phyloP scores from a whole-genome alignment of 2,888 invertebrate species.

The Lutraria lutraria region DNA sequence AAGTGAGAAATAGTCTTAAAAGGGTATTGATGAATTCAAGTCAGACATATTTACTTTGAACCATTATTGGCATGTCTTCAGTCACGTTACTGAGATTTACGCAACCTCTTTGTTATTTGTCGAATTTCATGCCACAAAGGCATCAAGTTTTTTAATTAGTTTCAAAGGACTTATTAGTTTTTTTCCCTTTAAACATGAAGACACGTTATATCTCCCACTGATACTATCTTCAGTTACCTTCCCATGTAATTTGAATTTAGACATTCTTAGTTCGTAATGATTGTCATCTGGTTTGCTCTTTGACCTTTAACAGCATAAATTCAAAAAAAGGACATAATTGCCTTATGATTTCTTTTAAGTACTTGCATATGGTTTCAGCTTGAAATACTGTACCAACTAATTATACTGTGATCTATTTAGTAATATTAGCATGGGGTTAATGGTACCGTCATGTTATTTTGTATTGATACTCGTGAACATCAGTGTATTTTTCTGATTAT shows the following conservation, averaged over 20 bases:
- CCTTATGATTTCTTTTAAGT: not conserved
- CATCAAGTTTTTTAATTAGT: constrained; percentile 2
- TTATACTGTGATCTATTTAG: not conserved
- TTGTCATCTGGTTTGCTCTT: not conserved
- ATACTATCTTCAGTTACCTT: not conserved
- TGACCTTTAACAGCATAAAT: not conserved
- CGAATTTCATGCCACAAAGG: not conserved
- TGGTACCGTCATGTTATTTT: not conserved
- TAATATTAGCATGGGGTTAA: not conserved
- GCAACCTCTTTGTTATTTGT: not conserved
- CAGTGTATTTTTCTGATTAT: not conserved
- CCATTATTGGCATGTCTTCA: not conserved
- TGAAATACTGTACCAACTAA: not conserved
- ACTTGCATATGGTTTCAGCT: not conserved
- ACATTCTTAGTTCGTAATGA: not conserved
- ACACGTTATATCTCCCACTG: not conserved
- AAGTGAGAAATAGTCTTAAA: not conserved
- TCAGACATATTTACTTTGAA: not conserved
- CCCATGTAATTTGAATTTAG: not conserved
- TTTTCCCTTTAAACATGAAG: not conserved
- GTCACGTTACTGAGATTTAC: not conserved
- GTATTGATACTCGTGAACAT: too few species aligned
- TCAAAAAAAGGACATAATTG: not conserved
- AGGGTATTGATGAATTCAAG: not conserved
- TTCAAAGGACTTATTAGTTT: not conserved